Base-by-base conservation (phyloP, 2,113 vertebrate species). In the Gasterosteus nipponicus region DNA sequence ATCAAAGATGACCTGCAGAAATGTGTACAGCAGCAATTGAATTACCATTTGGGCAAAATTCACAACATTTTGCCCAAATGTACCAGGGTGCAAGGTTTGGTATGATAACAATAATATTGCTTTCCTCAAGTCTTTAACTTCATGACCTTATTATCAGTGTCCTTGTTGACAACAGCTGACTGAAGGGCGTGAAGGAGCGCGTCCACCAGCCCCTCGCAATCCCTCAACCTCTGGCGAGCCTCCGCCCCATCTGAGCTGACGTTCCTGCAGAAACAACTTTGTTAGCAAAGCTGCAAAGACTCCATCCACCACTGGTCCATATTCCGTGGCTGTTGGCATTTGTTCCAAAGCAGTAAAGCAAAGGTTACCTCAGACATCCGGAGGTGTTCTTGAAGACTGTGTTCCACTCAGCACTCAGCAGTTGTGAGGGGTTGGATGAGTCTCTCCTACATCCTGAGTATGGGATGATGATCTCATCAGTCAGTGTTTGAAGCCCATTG, bases 381-480 rank as follows among this genome's bases (percentile, higher is more conserved):
- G 97, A 97, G 0, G 98, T 99, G 92, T 99, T 99, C 93, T 97
- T 98, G 93, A 99, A 99, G 77, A 98, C 96, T 0, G 96, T 99
- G 0, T 95, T 97, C 97, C 97, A 98, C 86, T 98, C 96, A 0
- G 97, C 96, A 2, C 96, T 96, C 0, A 95, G 94, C 4, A 96
- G 95, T 86, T 97, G 96, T 0, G 93, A 95, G 74, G 97, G 94
- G 75, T 97, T 96, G 0, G 94, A 93, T 0, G 96, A 94, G 88
- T 98, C 96, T 0, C 94, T 95, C 92, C 97, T 96, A 96, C 97
- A 96, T 29, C 97, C 98, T 0, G 97, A 98, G 69, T 97, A 96
- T 0, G 97, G 97, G 69, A 99, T 97, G 67, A 99, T 98, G 86
- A 99, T 96, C 92, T 98, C 97, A 1, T 97, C 96, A 42, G 96